Evolutionary conservation across 2,888 invertebrate species (phyloP), one percentile per base, ranked within the genome.

Genomic region (Frankliniella fusca): DNA sequence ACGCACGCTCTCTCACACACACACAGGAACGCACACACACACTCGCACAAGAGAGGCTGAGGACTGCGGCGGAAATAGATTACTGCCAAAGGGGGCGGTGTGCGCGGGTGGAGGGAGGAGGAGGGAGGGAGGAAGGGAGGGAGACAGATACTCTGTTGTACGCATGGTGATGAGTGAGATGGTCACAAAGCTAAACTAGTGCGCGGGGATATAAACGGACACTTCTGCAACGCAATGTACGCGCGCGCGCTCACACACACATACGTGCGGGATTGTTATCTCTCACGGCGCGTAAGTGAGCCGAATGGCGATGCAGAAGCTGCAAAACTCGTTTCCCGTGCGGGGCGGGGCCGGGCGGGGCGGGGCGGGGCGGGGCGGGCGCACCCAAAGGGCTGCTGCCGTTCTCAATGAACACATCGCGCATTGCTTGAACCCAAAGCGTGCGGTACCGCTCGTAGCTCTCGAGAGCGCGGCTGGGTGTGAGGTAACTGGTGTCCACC

Each of bases 331-430:
- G 70, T 70, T 70, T 23, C 70, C 54, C 12, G 7, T 9, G 70
- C 65, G 20, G 20, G 15, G n/a, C 15, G 50, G 20, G n/a, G 70
- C n/a, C 70, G 38, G 38, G 38, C 38, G 38, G 38, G 38, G 38
- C 38, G 38, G 38, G 38, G n/a, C 70, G n/a, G 70, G 65, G n/a
- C 9, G 70, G n/a, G 23, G n/a, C 65, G 1, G n/a, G n/a, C 3
- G 65, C 70, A 70, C n/a, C 54, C 70, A 23, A 18, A 9, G 54
- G 3, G 54, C 15, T 15, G 54, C 15, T 12, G 54, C 38, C 5
- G 54, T 54, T 15, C 23, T 70, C 70, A 70, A 70, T 70, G 70
- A 70, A 70, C 70, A 70, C 70, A 70, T 70, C 70, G 70, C 70
- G 23, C 23, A 54, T 20, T 20, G 18, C 20, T 54, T 54, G 18